phyloP scores from a whole-genome alignment of 2,888 invertebrate species.

The Gryllus longicercus region DNA sequence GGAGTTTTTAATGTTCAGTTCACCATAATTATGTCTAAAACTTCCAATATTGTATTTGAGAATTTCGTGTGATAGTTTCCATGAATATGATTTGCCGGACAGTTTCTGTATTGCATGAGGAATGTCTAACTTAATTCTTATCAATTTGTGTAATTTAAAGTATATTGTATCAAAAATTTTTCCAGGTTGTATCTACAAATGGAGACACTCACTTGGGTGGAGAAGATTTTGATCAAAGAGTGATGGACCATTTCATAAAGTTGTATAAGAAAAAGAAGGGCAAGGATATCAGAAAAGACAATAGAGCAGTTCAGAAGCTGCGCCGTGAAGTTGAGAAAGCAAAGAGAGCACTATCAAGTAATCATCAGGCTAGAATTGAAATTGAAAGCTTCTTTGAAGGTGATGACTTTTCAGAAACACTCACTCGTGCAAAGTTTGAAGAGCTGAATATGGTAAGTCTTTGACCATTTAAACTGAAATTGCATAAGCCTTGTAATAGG shows the following conservation, averaged over 20 bases:
- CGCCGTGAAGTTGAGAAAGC: constrained; percentile 97
- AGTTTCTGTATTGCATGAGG: too few species aligned
- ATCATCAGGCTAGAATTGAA: constrained; percentile 95
- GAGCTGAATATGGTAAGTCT: constrained; percentile 85
- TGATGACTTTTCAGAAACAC: constrained; percentile 95
- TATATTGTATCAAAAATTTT: not conserved
- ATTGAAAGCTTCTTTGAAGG: constrained; percentile 98
- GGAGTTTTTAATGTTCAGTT: too few species aligned
- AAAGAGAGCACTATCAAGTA: constrained; percentile 89
- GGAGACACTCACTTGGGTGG: constrained; percentile 98
- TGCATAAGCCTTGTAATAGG: too few species aligned
- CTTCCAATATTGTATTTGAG: too few species aligned
- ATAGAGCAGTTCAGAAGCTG: constrained; percentile 91
- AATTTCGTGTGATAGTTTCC: too few species aligned
- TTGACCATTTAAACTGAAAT: too few species aligned
- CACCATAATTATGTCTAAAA: too few species aligned
- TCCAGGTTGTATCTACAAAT: constrained; percentile 73
- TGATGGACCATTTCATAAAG: constrained; percentile 99
- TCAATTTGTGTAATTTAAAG: too few species aligned
- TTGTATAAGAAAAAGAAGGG: constrained; percentile 98
- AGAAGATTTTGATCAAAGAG: constrained; percentile 97
- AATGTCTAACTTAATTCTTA: too few species aligned
- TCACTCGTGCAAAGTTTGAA: constrained; percentile 98
- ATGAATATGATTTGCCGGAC: too few species aligned
- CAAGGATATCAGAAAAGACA: constrained; percentile 92